Conservation (phyloP, 2,113 vertebrate genomes). For the Procavia capensis region DNA sequence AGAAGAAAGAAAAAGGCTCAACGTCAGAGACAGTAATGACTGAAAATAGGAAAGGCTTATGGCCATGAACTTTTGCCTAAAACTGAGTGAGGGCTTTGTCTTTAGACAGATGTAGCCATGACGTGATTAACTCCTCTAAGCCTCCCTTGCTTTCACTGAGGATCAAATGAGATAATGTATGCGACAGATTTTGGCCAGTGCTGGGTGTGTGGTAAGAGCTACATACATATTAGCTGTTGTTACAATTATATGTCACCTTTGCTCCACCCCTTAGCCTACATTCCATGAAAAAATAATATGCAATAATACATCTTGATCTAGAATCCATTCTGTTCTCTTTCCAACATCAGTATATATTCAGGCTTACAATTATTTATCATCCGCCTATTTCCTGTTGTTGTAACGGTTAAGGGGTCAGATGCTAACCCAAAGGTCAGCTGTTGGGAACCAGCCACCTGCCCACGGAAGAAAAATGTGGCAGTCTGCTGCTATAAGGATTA, state of each 20-base stretch:
- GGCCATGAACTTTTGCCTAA: background rate
- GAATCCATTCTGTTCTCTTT: background rate
- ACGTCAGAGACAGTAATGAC: background rate
- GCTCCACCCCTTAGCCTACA: background rate
- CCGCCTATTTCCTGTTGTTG: background rate
- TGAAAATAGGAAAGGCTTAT: background rate
- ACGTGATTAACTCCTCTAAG: background rate
- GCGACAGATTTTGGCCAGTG: background rate
- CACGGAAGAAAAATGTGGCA: too few species aligned
- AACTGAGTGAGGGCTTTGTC: background rate
- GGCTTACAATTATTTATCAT: background rate
- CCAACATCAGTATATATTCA: background rate
- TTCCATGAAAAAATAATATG: background rate
- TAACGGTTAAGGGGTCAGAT: too few species aligned
- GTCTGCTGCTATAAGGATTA: too few species aligned
- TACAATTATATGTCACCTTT: background rate
- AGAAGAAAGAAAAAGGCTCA: background rate
- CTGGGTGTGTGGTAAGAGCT: background rate
- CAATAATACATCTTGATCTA: background rate
- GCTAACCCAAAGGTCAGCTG: too few species aligned
- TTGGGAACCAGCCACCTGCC: too few species aligned
- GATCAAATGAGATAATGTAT: background rate
- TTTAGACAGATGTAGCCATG: background rate
- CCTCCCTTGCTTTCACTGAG: background rate
- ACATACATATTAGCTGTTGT: background rate